Base-by-base conservation (phyloP, 2,797 vertebrate genomes). In the Oryzias dopingdopingensis region DNA sequence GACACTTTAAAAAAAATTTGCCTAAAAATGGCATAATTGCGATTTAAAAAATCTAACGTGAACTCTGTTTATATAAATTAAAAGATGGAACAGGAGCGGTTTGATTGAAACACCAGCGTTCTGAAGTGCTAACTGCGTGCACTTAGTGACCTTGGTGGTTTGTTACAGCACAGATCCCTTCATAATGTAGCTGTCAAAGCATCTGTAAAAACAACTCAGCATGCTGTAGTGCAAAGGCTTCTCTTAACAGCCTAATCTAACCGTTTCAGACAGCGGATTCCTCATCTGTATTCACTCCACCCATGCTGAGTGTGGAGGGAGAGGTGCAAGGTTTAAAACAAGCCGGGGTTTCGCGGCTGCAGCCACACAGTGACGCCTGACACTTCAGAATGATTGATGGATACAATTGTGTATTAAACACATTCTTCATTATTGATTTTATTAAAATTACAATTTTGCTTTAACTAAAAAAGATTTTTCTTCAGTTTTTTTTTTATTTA, bases 261-360 rank as follows among this genome's bases (percentile, higher is more conserved):
- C 47, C 5, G 79, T 84, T 68, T 64, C 57, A 64, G 66, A 54
- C 42, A n/a, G 56, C 23, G 45, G 8, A 59, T 54, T 42, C 62
- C 64, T 64, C 68, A n/a, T 48, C 62, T 23, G 37, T 51, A 29
- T 43, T 17, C 54, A 46, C 66, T 66, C 44, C 13, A 46, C 73
- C 59, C 70, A 51, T 32, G 42, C 12, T 15, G 49, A 54, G 67
- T 23, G 70, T 16, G 70, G 63, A 86, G 64, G 65, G 49, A 41
- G 55, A 62, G 37, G 62, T 68, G 73, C 71, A 61, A 74, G 76
- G 83, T 82, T 82, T 80, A 73, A 87, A 82, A 86, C 67, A 55
- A 76, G 80, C 79, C 77, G 80, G 67, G 52, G 61, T 78, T 74
- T 67, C 79, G 42, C 10, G 51, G 43, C 41, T 24, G 23, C 16